Evolutionary conservation across 2,113 vertebrate species (phyloP), one percentile per base, ranked within the genome.

Genomic region (Hymenochirus boettgeri): DNA sequence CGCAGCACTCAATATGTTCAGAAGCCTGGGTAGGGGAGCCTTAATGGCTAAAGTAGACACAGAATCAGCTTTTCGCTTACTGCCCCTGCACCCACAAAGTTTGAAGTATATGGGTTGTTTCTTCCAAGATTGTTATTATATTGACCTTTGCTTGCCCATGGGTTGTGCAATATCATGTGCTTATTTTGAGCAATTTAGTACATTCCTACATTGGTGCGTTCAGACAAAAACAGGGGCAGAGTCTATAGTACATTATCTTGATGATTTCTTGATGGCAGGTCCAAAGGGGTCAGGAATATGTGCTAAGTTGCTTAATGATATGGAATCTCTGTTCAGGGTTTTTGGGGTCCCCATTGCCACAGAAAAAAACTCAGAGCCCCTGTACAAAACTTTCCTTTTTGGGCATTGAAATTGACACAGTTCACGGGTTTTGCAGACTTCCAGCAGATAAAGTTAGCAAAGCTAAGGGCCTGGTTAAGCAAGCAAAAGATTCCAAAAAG

Each of bases 161-260:
- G 52, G 52, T n/a, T 54, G 52, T n/a, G 10, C 52, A n/a, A 54
- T 54, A 27, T 54, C 52, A 1, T 54, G 52, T 13, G 15, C 37
- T 5, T 42, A 13, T 42, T 42, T 42, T 42, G 37, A 42, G 17
- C 4, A 2, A 5, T 42, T 42, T 15, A 42, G 37, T 42, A 42
- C 17, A 4, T 42, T 13, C 17, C 12, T 42, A 5, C 13, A 42
- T 15, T 42, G 37, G 37, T 4, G 5, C 5, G 12, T 54, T 3
- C 2, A n/a, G 24, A 26, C 4, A 15, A 26, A 13, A 29, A 5
- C 52, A 17, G 13, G 21, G 26, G 8, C 7, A 6, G 7, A 8
- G 5, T 27, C 52, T 26, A 25, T 25, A 26, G 24, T 3, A 6
- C 52, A 54, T 9, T 54, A 54, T 18, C 10, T 54, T 2, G 52